A percentile compares a stretch with the other conserved stretches of the same genome.
These are phyloP conservation scores for Scyliorhinus canicula DNA, from an alignment of 2,797 vertebrate genomes.

Conservation along the genomic window DNA sequence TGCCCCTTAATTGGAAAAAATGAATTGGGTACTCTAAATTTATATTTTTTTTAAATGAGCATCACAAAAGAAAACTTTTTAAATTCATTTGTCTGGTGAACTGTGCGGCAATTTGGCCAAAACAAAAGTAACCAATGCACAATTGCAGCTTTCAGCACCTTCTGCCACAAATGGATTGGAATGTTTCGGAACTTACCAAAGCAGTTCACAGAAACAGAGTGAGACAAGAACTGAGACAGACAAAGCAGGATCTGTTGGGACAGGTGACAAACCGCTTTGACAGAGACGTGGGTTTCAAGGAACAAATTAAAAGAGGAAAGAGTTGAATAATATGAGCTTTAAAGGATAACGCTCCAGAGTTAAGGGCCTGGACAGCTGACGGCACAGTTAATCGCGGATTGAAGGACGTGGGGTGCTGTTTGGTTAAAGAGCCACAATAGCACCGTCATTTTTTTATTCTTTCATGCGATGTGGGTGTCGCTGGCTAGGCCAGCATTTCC, in stretches of 20 bases:
- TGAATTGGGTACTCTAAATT: too few species aligned
- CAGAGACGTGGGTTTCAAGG: neutral
- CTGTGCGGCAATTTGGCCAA: neutral
- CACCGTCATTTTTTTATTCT: too few species aligned
- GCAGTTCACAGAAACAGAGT: neutral
- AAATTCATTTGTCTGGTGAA: neutral
- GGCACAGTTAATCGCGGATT: neutral
- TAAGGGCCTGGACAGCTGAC: neutral
- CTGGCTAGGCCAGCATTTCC: too few species aligned
- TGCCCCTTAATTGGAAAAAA: too few species aligned
- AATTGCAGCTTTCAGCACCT: neutral
- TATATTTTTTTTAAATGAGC: too few species aligned
- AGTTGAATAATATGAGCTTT: neutral
- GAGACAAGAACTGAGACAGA: neutral
- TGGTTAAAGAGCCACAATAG: neutral
- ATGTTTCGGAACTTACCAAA: neutral
- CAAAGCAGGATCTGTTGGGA: neutral
- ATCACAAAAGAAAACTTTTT: neutral
- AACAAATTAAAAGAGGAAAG: neutral
- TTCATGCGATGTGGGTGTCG: too few species aligned
- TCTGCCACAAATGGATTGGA: neutral
- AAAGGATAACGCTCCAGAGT: neutral
- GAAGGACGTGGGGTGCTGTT: neutral
- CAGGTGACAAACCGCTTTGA: neutral
- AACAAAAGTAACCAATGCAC: neutral